Base-by-base conservation (phyloP, 2,888 invertebrate genomes). In the Gibbula magus region DNA sequence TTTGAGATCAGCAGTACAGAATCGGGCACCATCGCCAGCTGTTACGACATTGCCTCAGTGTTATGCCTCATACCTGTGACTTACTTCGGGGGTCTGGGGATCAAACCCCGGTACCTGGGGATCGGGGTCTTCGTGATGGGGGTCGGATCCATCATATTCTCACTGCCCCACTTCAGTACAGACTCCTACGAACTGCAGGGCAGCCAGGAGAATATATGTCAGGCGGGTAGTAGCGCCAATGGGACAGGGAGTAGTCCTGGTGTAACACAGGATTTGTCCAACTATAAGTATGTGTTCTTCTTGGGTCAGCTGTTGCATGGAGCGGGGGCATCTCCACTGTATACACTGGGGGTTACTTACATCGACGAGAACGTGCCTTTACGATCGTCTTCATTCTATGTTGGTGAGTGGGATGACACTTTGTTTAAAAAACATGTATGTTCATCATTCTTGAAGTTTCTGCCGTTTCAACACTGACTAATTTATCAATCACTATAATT, bases 291-390 rank as follows among this genome's bases (percentile, higher is more conserved):
- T 85, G 93, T 97, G 88, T 97, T 98, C 92, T 95, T 97, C 87
- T 90, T 95, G 32, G 97, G 96, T 0, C 97, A 97, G 93, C 94
- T 97, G 82, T 93, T 98, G 79, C 97, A 97, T 92, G 97, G 97
- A 39, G 95, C 96, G 0, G 97, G 97, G 39, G 96, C 97, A 0
- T 95, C 97, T 0, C 97, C 97, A 0, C 95, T 98, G 82, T 97
- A 96, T 93, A 97, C 97, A 0, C 95, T 98, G 73, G 97, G 97
- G 51, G 96, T 97, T 83, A 96, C 97, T 0, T 97, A 96, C 92
- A 94, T 97, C 84, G 97, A 97, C 93, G 97, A 97, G 93, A 97
- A 96, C 91, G 96, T 97, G 10, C 95, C 96, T 54, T 96, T 96
- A 92, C 96, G 96, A 92, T 96, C 96, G 95, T 96, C 96, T 32